Evolutionary conservation across 2,888 invertebrate genomes (phyloP).

Genomic region (Cosmia trapezina): DNA sequence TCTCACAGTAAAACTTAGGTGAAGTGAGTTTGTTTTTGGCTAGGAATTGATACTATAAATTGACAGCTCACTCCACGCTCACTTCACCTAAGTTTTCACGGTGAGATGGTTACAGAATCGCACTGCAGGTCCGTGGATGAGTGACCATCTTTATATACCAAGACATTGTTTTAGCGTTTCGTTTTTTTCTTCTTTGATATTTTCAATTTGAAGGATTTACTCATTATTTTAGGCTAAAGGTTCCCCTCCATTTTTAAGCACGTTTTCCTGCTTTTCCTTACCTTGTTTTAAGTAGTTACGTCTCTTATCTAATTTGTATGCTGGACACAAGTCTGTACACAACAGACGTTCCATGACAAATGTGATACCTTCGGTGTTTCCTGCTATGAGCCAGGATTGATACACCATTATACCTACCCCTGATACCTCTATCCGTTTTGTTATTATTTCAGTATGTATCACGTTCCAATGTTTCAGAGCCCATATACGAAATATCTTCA

Average conservation of each 20-base stretch:
- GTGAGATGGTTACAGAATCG: too few species aligned
- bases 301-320: slow-evolving; percentile 30
- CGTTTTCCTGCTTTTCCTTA: not conserved
- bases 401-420: slow-evolving; percentile 71
- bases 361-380: slow-evolving; percentile 59
- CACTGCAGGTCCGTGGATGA: too few species aligned
- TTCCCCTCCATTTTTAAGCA: not conserved
- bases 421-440: slow-evolving; percentile 72
- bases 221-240: not conserved
- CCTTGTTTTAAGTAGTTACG: slow-evolving; percentile 1
- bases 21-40: too few species aligned
- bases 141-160: too few species aligned
- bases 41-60: too few species aligned
- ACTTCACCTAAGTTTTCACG: too few species aligned
- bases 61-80: too few species aligned
- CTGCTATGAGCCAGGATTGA: slow-evolving; percentile 69
- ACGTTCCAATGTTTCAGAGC: slow-evolving; percentile 79
- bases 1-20: too few species aligned
- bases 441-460: slow-evolving; percentile 80
- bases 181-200: too few species aligned
- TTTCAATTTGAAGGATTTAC: not conserved
- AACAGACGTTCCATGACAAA: slow-evolving; percentile 56
- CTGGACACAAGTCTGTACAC: slow-evolving; percentile 31
- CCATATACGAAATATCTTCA: slow-evolving; percentile 61
- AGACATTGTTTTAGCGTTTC: too few species aligned